Percentiles rank a stretch among this genome's conserved stretches.
These are phyloP conservation scores for Drosophila stalkeri DNA, from an alignment of 2,888 invertebrate species.

Conservation along the genomic window DNA sequence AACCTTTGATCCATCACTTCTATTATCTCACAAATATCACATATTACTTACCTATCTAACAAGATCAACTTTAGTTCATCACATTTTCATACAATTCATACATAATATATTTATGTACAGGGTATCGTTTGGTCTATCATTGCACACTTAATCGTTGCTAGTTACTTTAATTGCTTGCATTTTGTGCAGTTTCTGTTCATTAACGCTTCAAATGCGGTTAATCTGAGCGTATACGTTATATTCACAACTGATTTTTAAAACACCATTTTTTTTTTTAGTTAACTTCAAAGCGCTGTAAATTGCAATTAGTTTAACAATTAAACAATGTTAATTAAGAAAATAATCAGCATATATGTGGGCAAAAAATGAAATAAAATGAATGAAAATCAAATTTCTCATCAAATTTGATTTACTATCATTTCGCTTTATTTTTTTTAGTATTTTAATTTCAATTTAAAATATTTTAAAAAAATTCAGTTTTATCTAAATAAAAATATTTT, in stretches of 20 bases:
- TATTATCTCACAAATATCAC: no score
- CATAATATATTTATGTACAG: neutral
- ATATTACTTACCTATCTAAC: no score
- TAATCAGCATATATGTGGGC: neutral
- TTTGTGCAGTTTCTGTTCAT: constrained; percentile 36
- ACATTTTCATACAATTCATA: neutral
- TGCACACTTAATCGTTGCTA: neutral
- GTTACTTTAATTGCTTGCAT: constrained; percentile 10
- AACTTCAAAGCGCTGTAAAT: constrained; percentile 21
- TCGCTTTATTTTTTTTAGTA: neutral
- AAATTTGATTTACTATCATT: neutral
- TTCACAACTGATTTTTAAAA: constrained; percentile 11
- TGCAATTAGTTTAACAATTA: constrained; percentile 14
- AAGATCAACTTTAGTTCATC: no score
- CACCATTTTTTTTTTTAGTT: constrained; percentile 11
- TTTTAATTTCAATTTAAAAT: neutral
- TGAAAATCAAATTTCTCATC: neutral
- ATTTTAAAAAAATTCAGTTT: neutral
- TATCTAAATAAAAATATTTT: constrained; percentile 7
- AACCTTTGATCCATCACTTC: neutral
- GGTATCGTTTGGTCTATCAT: neutral
- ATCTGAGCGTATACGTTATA: constrained; percentile 49
- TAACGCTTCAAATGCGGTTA: constrained; percentile 49
- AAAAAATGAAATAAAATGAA: no score
- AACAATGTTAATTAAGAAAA: neutral